These are phyloP conservation scores for Zaprionus gabonicus DNA, from an alignment of 1,140 invertebrate genomes.

Conservation along the genomic window DNA sequence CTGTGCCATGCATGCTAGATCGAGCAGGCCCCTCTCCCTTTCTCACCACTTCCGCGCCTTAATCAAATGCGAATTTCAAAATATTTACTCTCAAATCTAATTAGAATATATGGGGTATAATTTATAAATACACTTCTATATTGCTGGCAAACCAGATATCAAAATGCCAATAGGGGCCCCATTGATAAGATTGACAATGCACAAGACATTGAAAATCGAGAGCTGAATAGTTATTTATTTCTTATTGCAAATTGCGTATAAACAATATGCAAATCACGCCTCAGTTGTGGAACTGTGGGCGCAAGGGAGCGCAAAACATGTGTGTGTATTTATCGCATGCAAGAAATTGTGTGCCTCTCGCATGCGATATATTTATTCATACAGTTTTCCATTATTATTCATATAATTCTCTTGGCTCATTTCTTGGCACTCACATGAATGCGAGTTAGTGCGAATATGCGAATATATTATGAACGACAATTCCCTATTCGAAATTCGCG, in stretches of 20 bases:
- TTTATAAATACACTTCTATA: conserved; percentile 1
- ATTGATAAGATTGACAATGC: conserved; percentile 8
- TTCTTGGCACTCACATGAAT: not conserved
- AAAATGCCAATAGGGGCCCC: not conserved
- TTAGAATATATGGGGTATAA: conserved; percentile 57
- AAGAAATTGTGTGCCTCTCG: not conserved
- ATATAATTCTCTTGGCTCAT: not conserved
- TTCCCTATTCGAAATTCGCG: not conserved
- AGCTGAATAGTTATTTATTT: conserved; percentile 28
- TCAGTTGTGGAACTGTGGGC: conserved; percentile 18
- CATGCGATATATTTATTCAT: conserved; percentile 1
- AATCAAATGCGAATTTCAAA: conserved; percentile 55
- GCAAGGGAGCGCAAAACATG: not conserved
- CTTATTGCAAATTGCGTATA: conserved; percentile 48
- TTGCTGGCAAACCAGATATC: not conserved
- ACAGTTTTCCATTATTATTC: not conserved
- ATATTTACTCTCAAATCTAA: conserved; percentile 62
- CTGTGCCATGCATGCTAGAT: not conserved
- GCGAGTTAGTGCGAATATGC: not conserved
- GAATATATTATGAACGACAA: not conserved
- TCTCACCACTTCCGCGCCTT: not conserved
- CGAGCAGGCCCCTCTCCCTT: not conserved
- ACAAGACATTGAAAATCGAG: not conserved
- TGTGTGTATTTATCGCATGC: conserved; percentile 15
- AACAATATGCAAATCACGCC: conserved; percentile 50